Evolutionary conservation across 2,888 invertebrate genomes (phyloP), one percentile per base, ranked within the genome.

Genomic region (Papilio protenor): DNA sequence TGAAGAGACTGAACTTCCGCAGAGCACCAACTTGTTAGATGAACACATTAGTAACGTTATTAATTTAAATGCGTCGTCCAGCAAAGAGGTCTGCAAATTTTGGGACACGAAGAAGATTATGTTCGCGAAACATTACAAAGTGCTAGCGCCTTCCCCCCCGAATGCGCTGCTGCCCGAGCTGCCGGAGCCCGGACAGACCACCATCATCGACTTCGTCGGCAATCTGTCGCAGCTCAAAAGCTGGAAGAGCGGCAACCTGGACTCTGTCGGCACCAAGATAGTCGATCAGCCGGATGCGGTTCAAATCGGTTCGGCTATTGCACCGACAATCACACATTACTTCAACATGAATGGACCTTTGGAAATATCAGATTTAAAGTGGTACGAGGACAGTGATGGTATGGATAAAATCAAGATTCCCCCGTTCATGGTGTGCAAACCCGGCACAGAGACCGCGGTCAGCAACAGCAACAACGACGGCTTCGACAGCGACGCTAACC

Each of bases 41-140:
- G 94, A 94, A 81, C 95, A 95, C 81, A 90, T 95, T 59, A 94
- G 95, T 79, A 95, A 95, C 79, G 95, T 95, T 49, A 95, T 95
- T 74, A 94, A 94, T 77, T 87, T 95, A 8, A 94, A 94, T 77
- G 94, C 94, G 2, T 94, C 94, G 4, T 94, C 94, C 21, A 94
- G 93, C 81, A 94, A 94, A 81, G 94, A 93, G 69, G 91, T 93
- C 57, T 89, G 89, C 75, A 94, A 94, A 80, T 86, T 89, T 70
- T 93, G 93, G 92, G 94, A 93, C 75, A 89, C 93, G 1, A 94
- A 93, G 83, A 92, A 92, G 80, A 91, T 92, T 8, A 89, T 92
- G 74, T 84, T 92, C 73, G 87, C 91, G 4, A 94, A 94, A 84
- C 92, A 93, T 83, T 91, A 89, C 80, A 93, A 93, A 83, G 88